Evolutionary conservation across 2,113 vertebrate genomes (phyloP).

Genomic region (Leptodactylus fuscus): DNA sequence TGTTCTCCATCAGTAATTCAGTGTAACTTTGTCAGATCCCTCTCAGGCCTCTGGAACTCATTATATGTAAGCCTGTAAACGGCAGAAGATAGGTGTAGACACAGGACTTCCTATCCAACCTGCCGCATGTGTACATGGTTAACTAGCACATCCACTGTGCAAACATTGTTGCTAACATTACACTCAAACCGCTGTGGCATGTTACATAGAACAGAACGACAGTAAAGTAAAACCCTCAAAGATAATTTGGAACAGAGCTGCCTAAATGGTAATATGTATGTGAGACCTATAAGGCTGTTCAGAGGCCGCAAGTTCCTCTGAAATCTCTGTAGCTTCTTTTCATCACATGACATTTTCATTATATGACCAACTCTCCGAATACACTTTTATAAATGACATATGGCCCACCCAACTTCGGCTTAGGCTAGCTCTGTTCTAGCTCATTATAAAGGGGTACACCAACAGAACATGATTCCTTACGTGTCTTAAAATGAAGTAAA

Average conservation of each 20-base stretch:
- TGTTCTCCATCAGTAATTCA: constrained; percentile 25
- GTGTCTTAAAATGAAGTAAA: neutral
- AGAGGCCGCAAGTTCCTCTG: neutral
- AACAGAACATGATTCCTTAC: neutral
- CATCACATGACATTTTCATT: neutral
- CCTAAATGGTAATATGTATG: neutral
- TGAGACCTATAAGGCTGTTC: neutral
- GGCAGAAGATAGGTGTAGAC: constrained; percentile 16
- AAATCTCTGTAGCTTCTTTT: neutral
- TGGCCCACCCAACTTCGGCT: neutral
- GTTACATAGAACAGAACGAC: neutral
- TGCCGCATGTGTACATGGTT: neutral
- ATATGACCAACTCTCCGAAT: neutral
- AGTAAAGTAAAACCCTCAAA: neutral
- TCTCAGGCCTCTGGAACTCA: constrained; percentile 28
- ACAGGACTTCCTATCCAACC: constrained; percentile 12
- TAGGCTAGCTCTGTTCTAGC: neutral
- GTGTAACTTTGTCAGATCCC: constrained; percentile 45
- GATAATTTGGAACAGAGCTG: constrained; percentile 14
- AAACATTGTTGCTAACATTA: constrained; percentile 31
- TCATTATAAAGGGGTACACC: neutral
- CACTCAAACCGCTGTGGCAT: neutral
- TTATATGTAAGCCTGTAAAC: constrained; percentile 25
- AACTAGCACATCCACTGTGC: neutral
- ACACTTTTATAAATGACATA: constrained; percentile 12